These are phyloP conservation scores for Eretmochelys imbricata DNA, from an alignment of 2,113 vertebrate genomes.

Conservation along the genomic window DNA sequence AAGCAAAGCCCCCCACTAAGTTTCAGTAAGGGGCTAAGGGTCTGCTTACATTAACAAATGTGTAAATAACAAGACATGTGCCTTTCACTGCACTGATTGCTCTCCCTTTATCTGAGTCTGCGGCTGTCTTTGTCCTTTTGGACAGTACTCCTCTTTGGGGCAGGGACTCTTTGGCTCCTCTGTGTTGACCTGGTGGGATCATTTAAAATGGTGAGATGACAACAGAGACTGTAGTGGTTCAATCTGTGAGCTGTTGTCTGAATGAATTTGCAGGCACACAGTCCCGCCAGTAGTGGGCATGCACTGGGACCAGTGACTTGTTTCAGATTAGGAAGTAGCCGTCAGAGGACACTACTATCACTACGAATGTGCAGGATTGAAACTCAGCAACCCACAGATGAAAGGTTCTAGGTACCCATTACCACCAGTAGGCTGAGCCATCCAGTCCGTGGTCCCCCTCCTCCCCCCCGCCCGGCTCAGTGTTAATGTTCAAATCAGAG, in stretches of 20 bases:
- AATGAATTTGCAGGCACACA: background rate
- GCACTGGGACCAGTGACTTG: slow-evolving; percentile 2
- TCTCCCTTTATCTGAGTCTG: slow-evolving; percentile 6
- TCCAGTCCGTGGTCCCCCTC: background rate
- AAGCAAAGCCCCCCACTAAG: no score
- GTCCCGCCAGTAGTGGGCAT: background rate
- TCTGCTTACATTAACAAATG: background rate
- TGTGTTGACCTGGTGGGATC: background rate
- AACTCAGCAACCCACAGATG: background rate
- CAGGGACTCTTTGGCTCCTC: slow-evolving; percentile 27
- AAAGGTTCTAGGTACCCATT: background rate
- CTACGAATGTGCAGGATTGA: background rate
- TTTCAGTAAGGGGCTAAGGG: no score
- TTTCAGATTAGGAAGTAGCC: background rate
- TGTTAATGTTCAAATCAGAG: background rate
- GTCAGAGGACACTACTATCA: background rate
- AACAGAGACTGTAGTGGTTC: background rate
- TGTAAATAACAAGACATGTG: background rate
- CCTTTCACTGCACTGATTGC: background rate
- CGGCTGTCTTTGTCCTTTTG: slow-evolving; percentile 24
- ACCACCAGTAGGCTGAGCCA: slow-evolving; percentile 16
- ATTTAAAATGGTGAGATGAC: background rate
- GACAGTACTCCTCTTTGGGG: background rate
- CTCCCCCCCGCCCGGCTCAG: fast-evolving
- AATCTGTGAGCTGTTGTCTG: background rate